Evolutionary conservation across 1,140 invertebrate species (phyloP).

Genomic region (Pogonognathellus flavescens): DNA sequence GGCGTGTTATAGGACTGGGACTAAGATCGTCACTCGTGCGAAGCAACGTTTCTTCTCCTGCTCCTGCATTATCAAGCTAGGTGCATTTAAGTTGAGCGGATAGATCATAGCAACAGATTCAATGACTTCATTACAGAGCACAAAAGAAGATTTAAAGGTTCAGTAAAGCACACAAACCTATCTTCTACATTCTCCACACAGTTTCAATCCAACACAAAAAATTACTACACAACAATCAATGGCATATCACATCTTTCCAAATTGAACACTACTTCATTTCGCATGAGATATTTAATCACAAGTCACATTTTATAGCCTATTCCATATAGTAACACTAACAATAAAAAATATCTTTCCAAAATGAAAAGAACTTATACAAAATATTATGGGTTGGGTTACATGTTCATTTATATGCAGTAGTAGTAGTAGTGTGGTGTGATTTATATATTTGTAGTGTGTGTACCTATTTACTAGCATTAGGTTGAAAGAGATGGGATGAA

Average conservation of each 20-base stretch:
- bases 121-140: conserved; percentile 33
- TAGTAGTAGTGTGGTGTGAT: too few relatives aligned
- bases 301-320: not conserved
- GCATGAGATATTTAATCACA: not conserved
- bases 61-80: not conserved
- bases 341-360: too few relatives aligned
- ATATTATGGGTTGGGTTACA: too few relatives aligned
- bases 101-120: conserved; percentile 16
- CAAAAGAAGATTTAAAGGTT: conserved; percentile 30
- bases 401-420: too few relatives aligned
- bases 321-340: not conserved
- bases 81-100: not conserved
- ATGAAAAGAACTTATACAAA: too few relatives aligned
- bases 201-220: not conserved
- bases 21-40: conserved; percentile 52
- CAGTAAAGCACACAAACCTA: not conserved
- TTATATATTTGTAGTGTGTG: too few relatives aligned
- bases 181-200: not conserved
- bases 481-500: too few relatives aligned
- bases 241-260: too few relatives aligned
- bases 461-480: too few relatives aligned
- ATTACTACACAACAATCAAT: not conserved
- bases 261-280: too few relatives aligned
- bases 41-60: not conserved
- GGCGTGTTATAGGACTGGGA: conserved; percentile 41